A percentile compares a stretch with the other conserved stretches of the same genome.
Evolutionary conservation across 2,888 invertebrate species (phyloP).

Genomic region (Belgica antarctica): DNA sequence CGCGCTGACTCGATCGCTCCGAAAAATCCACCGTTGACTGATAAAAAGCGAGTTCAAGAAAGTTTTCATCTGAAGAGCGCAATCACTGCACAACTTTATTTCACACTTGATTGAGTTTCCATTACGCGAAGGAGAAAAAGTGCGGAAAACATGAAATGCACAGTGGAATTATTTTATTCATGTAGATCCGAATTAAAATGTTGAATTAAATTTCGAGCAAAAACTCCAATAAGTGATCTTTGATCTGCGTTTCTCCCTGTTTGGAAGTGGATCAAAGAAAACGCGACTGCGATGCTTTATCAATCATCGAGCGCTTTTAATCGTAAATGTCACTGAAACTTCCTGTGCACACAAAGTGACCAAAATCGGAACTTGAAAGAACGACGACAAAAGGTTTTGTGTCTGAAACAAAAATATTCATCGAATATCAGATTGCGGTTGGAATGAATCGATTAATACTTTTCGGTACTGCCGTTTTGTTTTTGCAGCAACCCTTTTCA

Average conservation of each 20-base stretch:
- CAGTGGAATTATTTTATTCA: constrained; percentile 12
- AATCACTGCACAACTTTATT: constrained; percentile 18
- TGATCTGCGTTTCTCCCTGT: background rate
- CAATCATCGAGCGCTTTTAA: background rate
- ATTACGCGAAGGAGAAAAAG: background rate
- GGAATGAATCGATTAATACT: background rate
- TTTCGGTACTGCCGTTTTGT: background rate
- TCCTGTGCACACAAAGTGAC: background rate
- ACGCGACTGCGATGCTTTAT: background rate
- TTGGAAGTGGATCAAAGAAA: background rate
- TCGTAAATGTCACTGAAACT: background rate
- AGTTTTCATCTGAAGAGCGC: background rate
- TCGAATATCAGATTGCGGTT: background rate
- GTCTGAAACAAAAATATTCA: background rate
- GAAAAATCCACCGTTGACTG: too few relatives aligned
- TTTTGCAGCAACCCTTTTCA: background rate
- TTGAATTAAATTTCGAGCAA: constrained; percentile 3
- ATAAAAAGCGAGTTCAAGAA: too few relatives aligned
- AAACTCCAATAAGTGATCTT: background rate
- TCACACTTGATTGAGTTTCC: constrained; percentile 36
- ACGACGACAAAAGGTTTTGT: background rate
- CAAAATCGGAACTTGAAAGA: background rate
- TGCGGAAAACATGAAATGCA: constrained; percentile 27
- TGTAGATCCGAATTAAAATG: background rate
- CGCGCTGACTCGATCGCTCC: too few relatives aligned